phyloP scores from a whole-genome alignment of 64 coral and sea anemone species.

The Stylophora pistillata region DNA sequence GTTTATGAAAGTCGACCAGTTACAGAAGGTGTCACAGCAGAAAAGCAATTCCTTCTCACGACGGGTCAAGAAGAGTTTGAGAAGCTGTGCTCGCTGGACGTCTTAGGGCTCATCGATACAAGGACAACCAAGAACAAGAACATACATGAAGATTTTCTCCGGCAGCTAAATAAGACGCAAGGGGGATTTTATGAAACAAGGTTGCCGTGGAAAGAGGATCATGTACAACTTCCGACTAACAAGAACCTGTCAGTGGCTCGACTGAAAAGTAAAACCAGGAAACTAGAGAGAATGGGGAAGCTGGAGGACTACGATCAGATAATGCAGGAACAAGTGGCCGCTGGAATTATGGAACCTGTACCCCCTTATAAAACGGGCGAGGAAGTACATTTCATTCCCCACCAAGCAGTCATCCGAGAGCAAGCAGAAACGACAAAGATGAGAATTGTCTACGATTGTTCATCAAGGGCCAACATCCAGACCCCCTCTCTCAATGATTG shows the following conservation, averaged over 20 bases:
- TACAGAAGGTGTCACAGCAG: slow-evolving; percentile 10
- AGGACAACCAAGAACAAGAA: not conserved
- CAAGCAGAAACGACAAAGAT: slow-evolving; percentile 36
- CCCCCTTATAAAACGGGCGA: slow-evolving; percentile 36
- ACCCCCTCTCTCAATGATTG: slow-evolving; percentile 57
- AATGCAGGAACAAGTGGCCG: slow-evolving; percentile 1
- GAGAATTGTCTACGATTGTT: slow-evolving; percentile 60
- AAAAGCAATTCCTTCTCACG: slow-evolving; percentile 69
- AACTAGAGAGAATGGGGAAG: slow-evolving; percentile 38
- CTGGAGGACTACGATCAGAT: slow-evolving; percentile 53
- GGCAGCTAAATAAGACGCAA: slow-evolving; percentile 8
- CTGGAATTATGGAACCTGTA: slow-evolving; percentile 4
- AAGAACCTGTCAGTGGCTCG: slow-evolving; percentile 31
- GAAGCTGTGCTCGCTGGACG: slow-evolving; percentile 69
- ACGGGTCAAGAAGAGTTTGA: slow-evolving; percentile 59
- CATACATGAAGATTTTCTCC: slow-evolving; percentile 7
- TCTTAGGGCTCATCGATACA: slow-evolving; percentile 1
- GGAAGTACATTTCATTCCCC: slow-evolving; percentile 40
- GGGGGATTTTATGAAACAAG: slow-evolving; percentile 21
- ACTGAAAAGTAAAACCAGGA: slow-evolving; percentile 15
- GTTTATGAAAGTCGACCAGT: slow-evolving; percentile 13
- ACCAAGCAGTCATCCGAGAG: slow-evolving; percentile 34
- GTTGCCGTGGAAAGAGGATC: slow-evolving; percentile 33
- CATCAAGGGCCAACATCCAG: slow-evolving; percentile 30
- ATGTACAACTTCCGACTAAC: slow-evolving; percentile 3